These are phyloP conservation scores for Spisula subtruncata DNA, from an alignment of 2,888 invertebrate genomes.

Conservation along the genomic window DNA sequence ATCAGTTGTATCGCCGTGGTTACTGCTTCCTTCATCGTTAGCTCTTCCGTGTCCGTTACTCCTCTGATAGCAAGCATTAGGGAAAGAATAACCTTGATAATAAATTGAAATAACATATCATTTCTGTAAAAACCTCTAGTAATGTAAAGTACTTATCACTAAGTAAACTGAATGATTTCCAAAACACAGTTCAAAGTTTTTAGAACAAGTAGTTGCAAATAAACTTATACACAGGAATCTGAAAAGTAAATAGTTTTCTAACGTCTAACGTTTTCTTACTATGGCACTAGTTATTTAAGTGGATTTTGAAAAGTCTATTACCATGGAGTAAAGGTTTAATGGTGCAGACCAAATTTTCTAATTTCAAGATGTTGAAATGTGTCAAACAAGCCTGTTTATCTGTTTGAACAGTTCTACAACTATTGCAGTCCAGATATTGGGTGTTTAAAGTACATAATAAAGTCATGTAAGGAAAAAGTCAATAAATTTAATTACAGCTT, in stretches of 20 bases:
- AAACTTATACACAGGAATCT: no score
- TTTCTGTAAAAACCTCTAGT: no score
- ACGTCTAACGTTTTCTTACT: no score
- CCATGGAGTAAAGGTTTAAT: background rate
- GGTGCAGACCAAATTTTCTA: background rate
- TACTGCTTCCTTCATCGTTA: slow-evolving; percentile 31
- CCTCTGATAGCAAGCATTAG: slow-evolving; percentile 46
- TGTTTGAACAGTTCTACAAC: background rate
- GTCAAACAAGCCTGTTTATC: background rate
- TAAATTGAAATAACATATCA: background rate
- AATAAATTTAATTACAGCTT: background rate
- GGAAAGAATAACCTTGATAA: slow-evolving; percentile 43
- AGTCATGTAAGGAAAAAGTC: background rate
- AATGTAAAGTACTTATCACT: no score
- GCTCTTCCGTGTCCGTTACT: slow-evolving; percentile 21
- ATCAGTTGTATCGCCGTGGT: slow-evolving; percentile 20
- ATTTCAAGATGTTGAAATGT: background rate
- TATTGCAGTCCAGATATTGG: background rate
- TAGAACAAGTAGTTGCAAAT: no score
- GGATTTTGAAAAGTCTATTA: no score
- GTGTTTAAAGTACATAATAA: background rate
- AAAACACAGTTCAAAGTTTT: no score
- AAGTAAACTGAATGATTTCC: no score
- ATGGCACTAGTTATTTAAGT: no score
- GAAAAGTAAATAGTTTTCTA: no score